Evolutionary conservation across 2,888 invertebrate genomes (phyloP), one percentile per base, ranked within the genome.

Genomic region (Folsomia candida): DNA sequence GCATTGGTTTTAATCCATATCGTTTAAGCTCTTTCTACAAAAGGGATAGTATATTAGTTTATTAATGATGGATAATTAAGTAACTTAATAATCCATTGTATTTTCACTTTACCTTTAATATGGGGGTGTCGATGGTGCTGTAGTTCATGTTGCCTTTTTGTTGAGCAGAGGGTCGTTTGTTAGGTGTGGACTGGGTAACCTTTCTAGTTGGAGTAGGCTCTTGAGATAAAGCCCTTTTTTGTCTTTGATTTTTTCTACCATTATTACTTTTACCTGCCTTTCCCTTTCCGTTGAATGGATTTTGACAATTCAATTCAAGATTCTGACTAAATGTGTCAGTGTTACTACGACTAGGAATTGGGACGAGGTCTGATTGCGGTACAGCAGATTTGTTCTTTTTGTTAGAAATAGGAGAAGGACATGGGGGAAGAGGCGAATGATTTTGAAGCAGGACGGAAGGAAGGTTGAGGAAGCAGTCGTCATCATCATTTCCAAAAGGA

Each of bases 1-100:
- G 84, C 51, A 87, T 82, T 28, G 84, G 82, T 73, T 86, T 86
- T 4, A 88, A 81, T 37, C 88, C 88, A 80, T 83, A 86, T 77
- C 83, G 86, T 26, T 84, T 82, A 68, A 87, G 82, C 78, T 86
- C 85, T 81, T 81, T 83, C 87, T 87, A 81, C 2, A 81, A 80
- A 81, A 80, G 69, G 25, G 57, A 66, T 51, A 47, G 60, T 11
- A 26, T 47, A 37, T 59, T 22, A 27, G 18, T 27, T 26, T n/a
- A n/a, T n/a, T n/a, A n/a, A n/a, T n/a, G n/a, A n/a, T n/a, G n/a
- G n/a, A n/a, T n/a, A 64, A 59, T 61, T 47, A 66, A 22, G 28
- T 25, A 37, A 65, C n/a, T 22, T 20, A 24, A 66, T 37, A 60
- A 51, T 51, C 25, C 18, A 59, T 29, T 59, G 9, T 18, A 68